Evolutionary conservation across 2,113 vertebrate genomes (phyloP).

Genomic region (Petrocephalus microphthalmus): DNA sequence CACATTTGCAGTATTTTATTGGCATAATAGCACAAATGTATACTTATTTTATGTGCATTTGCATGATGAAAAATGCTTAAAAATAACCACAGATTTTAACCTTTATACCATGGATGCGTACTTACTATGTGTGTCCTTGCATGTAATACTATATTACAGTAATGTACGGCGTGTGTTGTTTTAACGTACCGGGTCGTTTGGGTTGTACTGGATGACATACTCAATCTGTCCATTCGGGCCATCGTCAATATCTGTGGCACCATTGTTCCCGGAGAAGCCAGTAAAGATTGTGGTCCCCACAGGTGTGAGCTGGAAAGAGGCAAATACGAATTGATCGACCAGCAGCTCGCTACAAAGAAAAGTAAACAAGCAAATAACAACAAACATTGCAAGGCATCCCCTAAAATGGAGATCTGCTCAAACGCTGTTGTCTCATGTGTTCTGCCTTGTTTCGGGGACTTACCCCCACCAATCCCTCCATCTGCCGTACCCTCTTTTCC

Average conservation of each 20-base stretch:
- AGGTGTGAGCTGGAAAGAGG: slow-evolving; percentile 75
- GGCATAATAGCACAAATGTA: neutral
- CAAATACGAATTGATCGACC: neutral
- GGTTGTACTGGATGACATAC: slow-evolving; percentile 88
- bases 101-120: neutral
- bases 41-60: neutral
- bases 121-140: neutral
- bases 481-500: neutral
- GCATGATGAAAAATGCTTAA: no score
- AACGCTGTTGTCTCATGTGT: neutral
- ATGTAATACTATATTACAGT: neutral
- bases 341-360: neutral
- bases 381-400: neutral
- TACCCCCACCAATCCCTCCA: neutral
- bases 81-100: neutral
- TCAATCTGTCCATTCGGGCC: slow-evolving; percentile 96
- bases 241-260: slow-evolving; percentile 89
- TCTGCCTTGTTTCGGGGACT: neutral
- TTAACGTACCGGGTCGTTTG: slow-evolving; percentile 76
- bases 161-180: neutral
- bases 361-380: neutral
- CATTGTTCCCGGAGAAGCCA: slow-evolving; percentile 83
- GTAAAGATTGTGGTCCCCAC: slow-evolving; percentile 94
- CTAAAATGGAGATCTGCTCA: neutral
- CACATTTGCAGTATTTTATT: neutral